Conservation (phyloP, 1,140 invertebrate species). For the Leptoteleia sp. region DNA sequence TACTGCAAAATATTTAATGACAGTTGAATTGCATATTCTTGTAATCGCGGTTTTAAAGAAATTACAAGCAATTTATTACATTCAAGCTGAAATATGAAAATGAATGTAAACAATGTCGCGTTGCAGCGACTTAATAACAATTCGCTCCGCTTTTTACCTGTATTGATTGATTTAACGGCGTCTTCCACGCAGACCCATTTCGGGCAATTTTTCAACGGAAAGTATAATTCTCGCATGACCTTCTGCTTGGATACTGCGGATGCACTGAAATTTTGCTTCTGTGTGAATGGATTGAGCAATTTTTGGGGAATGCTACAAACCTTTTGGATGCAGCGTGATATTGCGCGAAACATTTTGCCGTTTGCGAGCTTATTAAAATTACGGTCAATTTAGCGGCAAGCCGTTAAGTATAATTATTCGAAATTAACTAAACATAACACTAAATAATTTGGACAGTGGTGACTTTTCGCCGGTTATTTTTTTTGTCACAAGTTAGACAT, state of each 20-base stretch:
- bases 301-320: not conserved
- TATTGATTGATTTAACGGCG: conserved; percentile 74
- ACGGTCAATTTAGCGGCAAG: conserved; percentile 6
- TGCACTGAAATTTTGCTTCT: conserved; percentile 5
- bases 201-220: conserved; percentile 76
- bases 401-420: not conserved
- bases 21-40: too few species aligned
- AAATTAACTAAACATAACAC: conserved; percentile 12
- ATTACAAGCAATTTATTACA: too few species aligned
- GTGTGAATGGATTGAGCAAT: not conserved
- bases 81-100: too few species aligned
- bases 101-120: too few species aligned
- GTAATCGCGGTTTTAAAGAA: too few species aligned
- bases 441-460: not conserved
- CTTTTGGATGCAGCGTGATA: not conserved
- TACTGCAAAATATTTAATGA: too few species aligned
- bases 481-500: conserved; percentile 13
- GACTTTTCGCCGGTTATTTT: too few species aligned
- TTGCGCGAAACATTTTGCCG: not conserved
- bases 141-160: too few species aligned
- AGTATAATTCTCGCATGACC: conserved; percentile 72
- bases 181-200: conserved; percentile 76
- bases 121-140: too few species aligned
- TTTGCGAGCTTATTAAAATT: not conserved
- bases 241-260: not conserved